A percentile compares a stretch with the other conserved stretches of the same genome.
phyloP scores from a whole-genome alignment of 2,797 vertebrate species.

The Kryptopterus vitreolus region DNA sequence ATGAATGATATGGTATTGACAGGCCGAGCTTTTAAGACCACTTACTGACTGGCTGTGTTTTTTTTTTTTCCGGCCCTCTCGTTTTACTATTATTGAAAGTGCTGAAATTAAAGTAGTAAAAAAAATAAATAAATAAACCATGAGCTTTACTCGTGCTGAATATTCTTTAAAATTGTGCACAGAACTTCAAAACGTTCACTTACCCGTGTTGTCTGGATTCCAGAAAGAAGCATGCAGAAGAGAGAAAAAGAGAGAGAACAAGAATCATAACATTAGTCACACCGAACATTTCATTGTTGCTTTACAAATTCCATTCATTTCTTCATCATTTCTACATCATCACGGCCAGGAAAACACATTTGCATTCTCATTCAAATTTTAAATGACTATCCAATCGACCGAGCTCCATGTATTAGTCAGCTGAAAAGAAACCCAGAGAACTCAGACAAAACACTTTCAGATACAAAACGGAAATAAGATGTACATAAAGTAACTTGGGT shows the following conservation, averaged over 20 bases:
- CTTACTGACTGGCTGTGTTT: conserved; percentile 13
- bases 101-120: not conserved
- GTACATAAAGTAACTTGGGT: not conserved
- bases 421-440: not conserved
- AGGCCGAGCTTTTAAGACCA: conserved; percentile 43
- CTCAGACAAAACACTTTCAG: not conserved
- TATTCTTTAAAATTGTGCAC: not conserved
- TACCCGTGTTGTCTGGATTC: conserved; percentile 30
- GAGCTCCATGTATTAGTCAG: not conserved
- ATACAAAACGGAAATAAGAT: not conserved
- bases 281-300: not conserved
- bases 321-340: not conserved
- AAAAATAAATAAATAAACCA: not conserved
- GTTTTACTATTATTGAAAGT: not conserved
- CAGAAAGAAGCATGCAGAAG: conserved; percentile 7
- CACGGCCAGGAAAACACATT: not conserved
- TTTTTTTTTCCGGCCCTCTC: conserved; percentile 1
- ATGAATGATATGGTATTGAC: conserved; percentile 52
- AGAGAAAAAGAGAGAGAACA: not conserved
- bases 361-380: not conserved
- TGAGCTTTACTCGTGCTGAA: not conserved
- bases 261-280: not conserved
- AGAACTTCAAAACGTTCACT: conserved; percentile 1
- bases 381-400: not conserved
- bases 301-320: not conserved